These are phyloP conservation scores for Cossypha polioptera DNA, from an alignment of 2,797 vertebrate genomes.

Conservation along the genomic window DNA sequence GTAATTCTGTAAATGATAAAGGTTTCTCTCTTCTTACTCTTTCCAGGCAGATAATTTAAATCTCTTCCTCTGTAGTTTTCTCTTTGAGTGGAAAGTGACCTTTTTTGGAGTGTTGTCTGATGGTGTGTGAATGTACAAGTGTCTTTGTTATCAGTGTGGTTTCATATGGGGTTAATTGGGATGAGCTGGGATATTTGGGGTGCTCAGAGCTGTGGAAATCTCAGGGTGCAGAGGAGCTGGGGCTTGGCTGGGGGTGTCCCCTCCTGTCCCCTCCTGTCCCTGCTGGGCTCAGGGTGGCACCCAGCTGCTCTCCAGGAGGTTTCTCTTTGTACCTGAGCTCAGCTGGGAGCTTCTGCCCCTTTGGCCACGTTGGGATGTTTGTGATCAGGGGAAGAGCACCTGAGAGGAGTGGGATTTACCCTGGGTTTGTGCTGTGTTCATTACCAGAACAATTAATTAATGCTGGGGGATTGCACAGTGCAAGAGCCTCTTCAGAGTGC, in stretches of 20 bases:
- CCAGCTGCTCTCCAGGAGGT: rapidly evolving
- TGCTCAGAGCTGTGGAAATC: background rate
- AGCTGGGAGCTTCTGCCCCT: background rate
- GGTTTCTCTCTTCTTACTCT: background rate
- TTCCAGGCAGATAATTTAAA: background rate
- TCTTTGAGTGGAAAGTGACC: background rate
- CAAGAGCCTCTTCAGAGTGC: background rate
- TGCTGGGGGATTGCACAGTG: too few relatives aligned
- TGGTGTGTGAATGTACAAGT: background rate
- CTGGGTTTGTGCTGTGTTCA: background rate
- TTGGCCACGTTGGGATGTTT: background rate
- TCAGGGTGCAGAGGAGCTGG: background rate
- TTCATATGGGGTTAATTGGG: background rate
- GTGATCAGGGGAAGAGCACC: background rate
- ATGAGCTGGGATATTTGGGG: background rate
- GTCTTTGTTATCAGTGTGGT: background rate
- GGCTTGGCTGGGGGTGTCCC: background rate
- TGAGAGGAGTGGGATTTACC: background rate
- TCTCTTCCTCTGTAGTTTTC: background rate
- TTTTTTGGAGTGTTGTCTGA: background rate
- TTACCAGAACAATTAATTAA: background rate
- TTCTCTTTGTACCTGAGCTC: background rate
- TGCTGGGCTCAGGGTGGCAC: background rate
- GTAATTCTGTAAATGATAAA: background rate
- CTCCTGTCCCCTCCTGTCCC: background rate